phyloP scores from a whole-genome alignment of 2,888 invertebrate genomes.

The Cremastinae sp. region DNA sequence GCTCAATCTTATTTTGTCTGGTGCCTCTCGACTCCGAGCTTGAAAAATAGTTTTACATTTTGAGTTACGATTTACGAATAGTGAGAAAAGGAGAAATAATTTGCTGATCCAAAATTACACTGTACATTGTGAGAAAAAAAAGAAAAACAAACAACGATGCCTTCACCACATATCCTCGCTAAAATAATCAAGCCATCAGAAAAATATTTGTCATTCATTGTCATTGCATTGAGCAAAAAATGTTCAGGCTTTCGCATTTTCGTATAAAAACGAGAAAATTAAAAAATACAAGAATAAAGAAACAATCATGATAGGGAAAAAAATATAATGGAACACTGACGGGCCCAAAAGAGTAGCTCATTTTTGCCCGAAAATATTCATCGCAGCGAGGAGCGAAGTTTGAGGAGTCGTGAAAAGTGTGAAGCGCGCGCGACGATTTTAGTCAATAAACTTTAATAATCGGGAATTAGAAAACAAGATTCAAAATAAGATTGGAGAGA shows the following conservation, averaged over 20 bases:
- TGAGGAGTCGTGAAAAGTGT: neutral
- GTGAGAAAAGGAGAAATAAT: conserved; percentile 18
- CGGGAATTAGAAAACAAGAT: conserved; percentile 31
- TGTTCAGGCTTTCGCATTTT: conserved; percentile 10
- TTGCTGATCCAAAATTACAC: conserved; percentile 45
- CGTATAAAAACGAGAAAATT: neutral
- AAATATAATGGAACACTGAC: conserved; percentile 5
- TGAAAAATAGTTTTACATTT: conserved; percentile 8
- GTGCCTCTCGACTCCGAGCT: conserved; percentile 22
- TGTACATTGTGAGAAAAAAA: conserved; percentile 44
- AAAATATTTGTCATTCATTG: conserved; percentile 15
- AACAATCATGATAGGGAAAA: conserved; percentile 11
- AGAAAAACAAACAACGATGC: conserved; percentile 50
- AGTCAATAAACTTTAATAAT: conserved; percentile 43
- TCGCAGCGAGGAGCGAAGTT: conserved; percentile 3
- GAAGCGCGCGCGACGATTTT: conserved; percentile 26
- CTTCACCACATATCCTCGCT: conserved; percentile 59
- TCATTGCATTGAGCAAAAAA: neutral
- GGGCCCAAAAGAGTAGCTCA: conserved; percentile 16
- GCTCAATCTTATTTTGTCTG: conserved; percentile 50
- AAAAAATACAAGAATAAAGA: neutral
- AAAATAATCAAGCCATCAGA: conserved; percentile 18
- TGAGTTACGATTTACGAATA: neutral
- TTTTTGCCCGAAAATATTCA: neutral
- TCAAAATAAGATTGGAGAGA: conserved; percentile 6